phyloP scores from a whole-genome alignment of 1,140 invertebrate genomes.

The Bombus consobrinus region DNA sequence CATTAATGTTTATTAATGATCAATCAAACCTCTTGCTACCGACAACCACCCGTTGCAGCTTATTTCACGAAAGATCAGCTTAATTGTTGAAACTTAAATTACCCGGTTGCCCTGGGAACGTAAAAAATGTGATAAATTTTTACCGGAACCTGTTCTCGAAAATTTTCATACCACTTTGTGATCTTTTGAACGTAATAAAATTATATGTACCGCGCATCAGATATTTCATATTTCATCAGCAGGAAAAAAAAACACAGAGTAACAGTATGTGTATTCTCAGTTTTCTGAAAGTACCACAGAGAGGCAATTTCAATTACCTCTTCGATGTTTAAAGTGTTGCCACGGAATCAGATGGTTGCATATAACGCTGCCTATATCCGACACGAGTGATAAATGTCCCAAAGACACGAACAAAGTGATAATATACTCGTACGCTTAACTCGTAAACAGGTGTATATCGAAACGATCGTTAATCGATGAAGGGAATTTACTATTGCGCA shows the following conservation, averaged over 20 bases:
- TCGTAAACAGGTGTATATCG: conserved; percentile 14
- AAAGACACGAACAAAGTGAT: conserved; percentile 22
- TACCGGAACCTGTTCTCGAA: neutral
- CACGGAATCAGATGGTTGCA: conserved; percentile 11
- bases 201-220: neutral
- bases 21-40: conserved; percentile 23
- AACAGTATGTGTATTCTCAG: neutral
- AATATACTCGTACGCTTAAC: neutral
- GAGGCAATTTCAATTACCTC: conserved; percentile 45
- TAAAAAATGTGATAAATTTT: conserved; percentile 10
- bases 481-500: neutral
- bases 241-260: neutral
- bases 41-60: neutral
- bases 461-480: conserved; percentile 17
- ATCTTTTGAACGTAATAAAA: neutral
- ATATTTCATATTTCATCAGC: conserved; percentile 8
- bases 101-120: neutral
- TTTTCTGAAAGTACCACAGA: conserved; percentile 6
- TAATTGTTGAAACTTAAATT: conserved; percentile 29
- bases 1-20: conserved; percentile 59
- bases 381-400: conserved; percentile 27
- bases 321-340: conserved; percentile 28
- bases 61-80: conserved; percentile 8
- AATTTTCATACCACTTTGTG: neutral
- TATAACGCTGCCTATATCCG: conserved; percentile 29